These are phyloP conservation scores for Apamea anceps DNA, from an alignment of 2,888 invertebrate genomes.

Conservation along the genomic window DNA sequence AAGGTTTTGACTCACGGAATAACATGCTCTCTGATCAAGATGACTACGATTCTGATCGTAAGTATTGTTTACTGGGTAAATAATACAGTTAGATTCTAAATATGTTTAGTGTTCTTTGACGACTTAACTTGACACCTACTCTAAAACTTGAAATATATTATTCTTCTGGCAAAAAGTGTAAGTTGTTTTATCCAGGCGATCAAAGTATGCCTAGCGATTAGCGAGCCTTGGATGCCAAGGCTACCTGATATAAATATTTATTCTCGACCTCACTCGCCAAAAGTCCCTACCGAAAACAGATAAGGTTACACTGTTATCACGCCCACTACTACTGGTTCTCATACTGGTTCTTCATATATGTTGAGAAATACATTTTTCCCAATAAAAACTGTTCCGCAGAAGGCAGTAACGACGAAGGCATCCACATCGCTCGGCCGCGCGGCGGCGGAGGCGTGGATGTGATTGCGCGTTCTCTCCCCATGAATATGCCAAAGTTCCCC, in stretches of 20 bases:
- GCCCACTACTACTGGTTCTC: neutral
- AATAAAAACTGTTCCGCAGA: slow-evolving; percentile 67
- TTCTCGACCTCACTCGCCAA: neutral
- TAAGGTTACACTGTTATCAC: neutral
- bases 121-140: neutral
- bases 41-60: slow-evolving; percentile 94
- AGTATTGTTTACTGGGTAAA: slow-evolving; percentile 63
- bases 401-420: slow-evolving; percentile 91
- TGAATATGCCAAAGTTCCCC: slow-evolving; percentile 93
- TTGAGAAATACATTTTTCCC: slow-evolving; percentile 19
- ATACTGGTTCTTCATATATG: slow-evolving; percentile 3
- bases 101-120: neutral
- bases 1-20: slow-evolving; percentile 91
- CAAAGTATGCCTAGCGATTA: neutral
- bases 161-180: neutral
- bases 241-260: neutral
- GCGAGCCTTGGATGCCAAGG: neutral
- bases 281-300: neutral
- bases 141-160: neutral
- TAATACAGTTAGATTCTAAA: neutral
- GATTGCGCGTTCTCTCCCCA: slow-evolving; percentile 94
- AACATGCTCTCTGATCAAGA: slow-evolving; percentile 91
- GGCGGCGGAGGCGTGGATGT: slow-evolving; percentile 84
- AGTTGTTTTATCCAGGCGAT: neutral
- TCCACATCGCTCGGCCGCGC: slow-evolving; percentile 89